These are phyloP conservation scores for Thamnophis elegans DNA, from an alignment of 2,797 vertebrate species.

Conservation along the genomic window DNA sequence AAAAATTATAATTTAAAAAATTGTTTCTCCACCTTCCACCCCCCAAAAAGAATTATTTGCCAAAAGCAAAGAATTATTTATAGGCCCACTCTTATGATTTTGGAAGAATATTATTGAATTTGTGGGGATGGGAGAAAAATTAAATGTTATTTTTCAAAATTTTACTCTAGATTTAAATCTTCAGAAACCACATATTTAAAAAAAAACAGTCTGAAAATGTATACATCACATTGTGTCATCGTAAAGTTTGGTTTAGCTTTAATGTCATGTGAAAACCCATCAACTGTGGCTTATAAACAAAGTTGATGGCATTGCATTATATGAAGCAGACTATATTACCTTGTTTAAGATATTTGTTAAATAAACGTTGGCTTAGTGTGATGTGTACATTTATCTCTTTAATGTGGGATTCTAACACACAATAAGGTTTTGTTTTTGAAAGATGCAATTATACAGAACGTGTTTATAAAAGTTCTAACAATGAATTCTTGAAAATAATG, in stretches of 20 bases:
- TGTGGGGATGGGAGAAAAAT: neutral
- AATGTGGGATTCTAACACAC: neutral
- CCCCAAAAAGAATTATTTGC: neutral
- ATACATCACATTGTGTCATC: neutral
- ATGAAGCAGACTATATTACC: neutral
- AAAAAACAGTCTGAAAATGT: neutral
- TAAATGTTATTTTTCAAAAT: neutral
- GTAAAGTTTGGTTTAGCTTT: neutral
- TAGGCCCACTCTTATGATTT: neutral
- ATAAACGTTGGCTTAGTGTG: neutral
- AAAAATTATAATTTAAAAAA: neutral
- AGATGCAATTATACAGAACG: neutral
- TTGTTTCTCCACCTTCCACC: neutral
- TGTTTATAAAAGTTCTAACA: neutral
- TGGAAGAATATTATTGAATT: neutral
- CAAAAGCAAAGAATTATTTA: neutral
- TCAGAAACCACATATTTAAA: neutral
- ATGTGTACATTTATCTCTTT: neutral
- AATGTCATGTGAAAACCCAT: neutral
- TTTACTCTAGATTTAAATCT: neutral
- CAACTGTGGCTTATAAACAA: neutral
- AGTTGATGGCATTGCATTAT: neutral
- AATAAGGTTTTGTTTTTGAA: neutral
- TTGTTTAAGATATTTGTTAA: neutral
- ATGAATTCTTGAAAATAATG: neutral